Conservation (phyloP, 1,140 invertebrate species). For the Caerostris darwini region DNA sequence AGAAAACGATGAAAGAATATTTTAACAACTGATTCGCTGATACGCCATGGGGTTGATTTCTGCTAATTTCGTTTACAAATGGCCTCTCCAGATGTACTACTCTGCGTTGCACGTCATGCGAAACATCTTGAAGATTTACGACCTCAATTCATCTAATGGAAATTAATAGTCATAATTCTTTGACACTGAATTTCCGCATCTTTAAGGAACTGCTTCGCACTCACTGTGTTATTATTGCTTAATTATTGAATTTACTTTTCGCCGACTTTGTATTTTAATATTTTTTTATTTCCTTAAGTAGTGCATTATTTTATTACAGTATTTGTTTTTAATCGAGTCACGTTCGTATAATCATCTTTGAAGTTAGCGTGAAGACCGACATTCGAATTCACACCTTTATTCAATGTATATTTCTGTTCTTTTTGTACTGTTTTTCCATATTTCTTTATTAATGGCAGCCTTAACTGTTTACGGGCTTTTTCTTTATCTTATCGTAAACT, state of each 20-base stretch:
- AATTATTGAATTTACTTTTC: background rate
- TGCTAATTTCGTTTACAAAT: background rate
- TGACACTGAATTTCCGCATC: background rate
- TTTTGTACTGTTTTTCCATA: no score
- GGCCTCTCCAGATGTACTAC: background rate
- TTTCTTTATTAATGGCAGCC: no score
- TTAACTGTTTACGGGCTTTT: no score
- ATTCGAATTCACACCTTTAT: no score
- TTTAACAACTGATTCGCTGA: background rate
- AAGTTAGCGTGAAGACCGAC: no score
- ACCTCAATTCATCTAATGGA: background rate
- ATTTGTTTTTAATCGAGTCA: no score
- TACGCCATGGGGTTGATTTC: background rate
- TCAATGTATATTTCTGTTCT: no score
- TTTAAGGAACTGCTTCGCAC: background rate
- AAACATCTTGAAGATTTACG: background rate
- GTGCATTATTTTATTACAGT: no score
- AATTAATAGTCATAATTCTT: slow-evolving; percentile 15
- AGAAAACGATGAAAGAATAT: slow-evolving; percentile 11
- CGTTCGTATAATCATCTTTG: no score
- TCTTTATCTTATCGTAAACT: no score
- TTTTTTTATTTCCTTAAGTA: no score
- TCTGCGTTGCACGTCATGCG: background rate
- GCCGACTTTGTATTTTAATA: background rate
- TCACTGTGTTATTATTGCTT: background rate